Base-by-base conservation (phyloP, 2,113 vertebrate genomes). In the Corythoichthys intestinalis region DNA sequence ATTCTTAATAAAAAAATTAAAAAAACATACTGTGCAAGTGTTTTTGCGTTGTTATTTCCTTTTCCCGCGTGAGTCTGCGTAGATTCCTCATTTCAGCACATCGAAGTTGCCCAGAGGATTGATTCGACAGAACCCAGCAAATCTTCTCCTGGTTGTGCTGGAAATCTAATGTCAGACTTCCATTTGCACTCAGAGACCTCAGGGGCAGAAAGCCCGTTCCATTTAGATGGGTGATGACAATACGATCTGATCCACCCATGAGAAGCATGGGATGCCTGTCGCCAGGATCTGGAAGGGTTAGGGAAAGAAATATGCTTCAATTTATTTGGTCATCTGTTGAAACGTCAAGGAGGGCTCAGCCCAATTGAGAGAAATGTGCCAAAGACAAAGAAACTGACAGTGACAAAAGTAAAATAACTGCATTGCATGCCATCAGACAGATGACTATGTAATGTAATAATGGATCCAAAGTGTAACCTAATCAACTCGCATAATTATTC, bases 91-190 rank as follows among this genome's bases (percentile, higher is more conserved):
- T 87, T 81, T 87, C 93, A 67, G 90, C 85, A 12, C 96, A 99
- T 83, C 82, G 94, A 38, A 99, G 91, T 65, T 92, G 93, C 65
- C 93, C 94, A 53, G 93, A 91, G 82, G 94, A 91, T 8, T 93
- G 92, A 38, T 88, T 89, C 1, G 94, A 91, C 78, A 94, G 91
- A n/a, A 94, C 88, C 97, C 96, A 99, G 81, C 95, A 99, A 28
- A 96, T 78, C 0, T 65, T 92, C 69, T 95, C 94, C 74, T 95
- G 93, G 49, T 83, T 92, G 79, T 93, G 93, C 85, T 90, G 93
- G 81, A 92, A 95, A 86, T 97, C 96, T 85, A 98, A 39, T 1
- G 92, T 89, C 73, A 95, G 81, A 54, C 94, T 90, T 74, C 93
- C 91, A 74, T 94, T 95, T 60, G 86, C 88, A 74, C 93, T 93